phyloP scores from a whole-genome alignment of 2,888 invertebrate genomes.

The Cheilosia soror region DNA sequence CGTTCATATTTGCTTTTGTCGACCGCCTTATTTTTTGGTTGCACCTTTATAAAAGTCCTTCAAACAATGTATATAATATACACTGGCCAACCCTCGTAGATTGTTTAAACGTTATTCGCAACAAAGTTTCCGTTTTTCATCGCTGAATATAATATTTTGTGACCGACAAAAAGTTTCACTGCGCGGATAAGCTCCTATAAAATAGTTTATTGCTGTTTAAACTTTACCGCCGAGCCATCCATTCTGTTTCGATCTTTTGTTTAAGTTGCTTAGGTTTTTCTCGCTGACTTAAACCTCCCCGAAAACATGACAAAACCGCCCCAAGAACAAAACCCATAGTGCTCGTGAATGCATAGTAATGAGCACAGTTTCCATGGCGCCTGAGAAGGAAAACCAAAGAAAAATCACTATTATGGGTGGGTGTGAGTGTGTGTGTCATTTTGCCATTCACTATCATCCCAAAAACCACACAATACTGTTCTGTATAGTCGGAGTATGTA shows the following conservation, averaged over 20 bases:
- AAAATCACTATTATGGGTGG: constrained; percentile 19
- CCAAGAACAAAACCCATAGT: constrained; percentile 6
- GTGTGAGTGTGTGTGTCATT: neutral
- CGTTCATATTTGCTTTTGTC: no score
- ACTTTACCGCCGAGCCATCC: constrained; percentile 22
- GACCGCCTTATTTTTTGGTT: no score
- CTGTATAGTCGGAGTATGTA: neutral
- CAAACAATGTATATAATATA: neutral
- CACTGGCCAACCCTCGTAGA: neutral
- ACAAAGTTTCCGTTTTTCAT: constrained; percentile 30
- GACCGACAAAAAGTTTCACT: constrained; percentile 30
- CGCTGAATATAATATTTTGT: constrained; percentile 29
- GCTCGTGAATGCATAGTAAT: constrained; percentile 45
- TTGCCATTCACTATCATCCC: no score
- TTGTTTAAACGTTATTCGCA: constrained; percentile 16
- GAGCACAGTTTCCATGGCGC: constrained; percentile 38
- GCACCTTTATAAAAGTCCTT: neutral
- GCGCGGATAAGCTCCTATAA: constrained; percentile 39
- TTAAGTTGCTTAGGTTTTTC: constrained; percentile 13
- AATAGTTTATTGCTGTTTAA: constrained; percentile 59
- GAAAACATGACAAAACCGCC: neutral
- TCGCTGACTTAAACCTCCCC: neutral
- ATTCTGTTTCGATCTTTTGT: constrained; percentile 35
- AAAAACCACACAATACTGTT: neutral
- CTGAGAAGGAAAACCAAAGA: neutral